Percentiles rank a stretch among this genome's conserved stretches.
These are phyloP conservation scores for Syngnathus typhle DNA, from an alignment of 2,113 vertebrate species.

Conservation along the genomic window DNA sequence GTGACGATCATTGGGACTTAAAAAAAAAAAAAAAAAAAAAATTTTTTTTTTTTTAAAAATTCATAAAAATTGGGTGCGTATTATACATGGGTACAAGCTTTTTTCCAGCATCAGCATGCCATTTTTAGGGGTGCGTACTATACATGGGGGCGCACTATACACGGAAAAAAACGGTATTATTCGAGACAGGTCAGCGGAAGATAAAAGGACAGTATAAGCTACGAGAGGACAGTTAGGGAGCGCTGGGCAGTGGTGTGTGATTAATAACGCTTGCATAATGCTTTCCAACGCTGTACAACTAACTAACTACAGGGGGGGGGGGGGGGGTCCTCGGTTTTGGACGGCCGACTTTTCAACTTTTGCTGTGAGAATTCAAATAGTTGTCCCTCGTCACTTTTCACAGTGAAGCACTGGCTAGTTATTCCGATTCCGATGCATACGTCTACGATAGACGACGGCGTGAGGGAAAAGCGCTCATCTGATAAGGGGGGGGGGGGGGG, in stretches of 20 bases:
- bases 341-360: neutral
- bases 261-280: conserved; percentile 21
- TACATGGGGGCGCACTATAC: no score
- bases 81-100: no score
- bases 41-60: no score
- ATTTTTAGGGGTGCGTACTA: no score
- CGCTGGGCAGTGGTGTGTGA: conserved; percentile 19
- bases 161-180: no score
- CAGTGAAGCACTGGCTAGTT: neutral
- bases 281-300: conserved; percentile 23
- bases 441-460: neutral
- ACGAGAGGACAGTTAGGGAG: neutral
- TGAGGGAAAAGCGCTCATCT: conserved; percentile 5
- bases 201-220: neutral
- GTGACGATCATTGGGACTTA: no score
- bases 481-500: neutral
- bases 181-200: neutral
- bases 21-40: no score
- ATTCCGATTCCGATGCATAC: conserved; percentile 13
- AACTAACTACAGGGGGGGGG: conserved; percentile 5
- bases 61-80: no score
- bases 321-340: neutral
- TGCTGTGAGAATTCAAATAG: no score
- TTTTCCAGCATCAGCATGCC: no score
- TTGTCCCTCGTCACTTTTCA: neutral